These are phyloP conservation scores for Sinella curviseta DNA, from an alignment of 1,140 invertebrate species.

Conservation along the genomic window DNA sequence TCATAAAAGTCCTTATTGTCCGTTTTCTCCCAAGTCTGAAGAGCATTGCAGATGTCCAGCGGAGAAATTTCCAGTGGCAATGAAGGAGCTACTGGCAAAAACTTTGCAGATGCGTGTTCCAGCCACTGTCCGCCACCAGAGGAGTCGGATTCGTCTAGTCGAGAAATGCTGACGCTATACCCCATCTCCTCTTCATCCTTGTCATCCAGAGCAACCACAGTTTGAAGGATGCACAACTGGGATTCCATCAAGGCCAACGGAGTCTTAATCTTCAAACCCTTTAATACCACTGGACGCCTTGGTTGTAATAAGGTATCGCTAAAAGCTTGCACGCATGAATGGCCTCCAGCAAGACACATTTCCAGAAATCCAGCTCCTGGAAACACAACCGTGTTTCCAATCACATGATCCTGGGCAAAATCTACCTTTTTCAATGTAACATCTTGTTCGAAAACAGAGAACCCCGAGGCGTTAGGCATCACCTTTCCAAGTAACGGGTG, in stretches of 20 bases:
- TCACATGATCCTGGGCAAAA: constrained; percentile 34
- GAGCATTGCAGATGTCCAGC: background rate
- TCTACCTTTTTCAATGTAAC: constrained; percentile 7
- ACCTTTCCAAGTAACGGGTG: constrained; percentile 35
- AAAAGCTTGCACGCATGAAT: background rate
- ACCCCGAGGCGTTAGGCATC: constrained; percentile 8
- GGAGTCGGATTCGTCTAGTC: background rate
- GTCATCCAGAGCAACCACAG: background rate
- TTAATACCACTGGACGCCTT: background rate
- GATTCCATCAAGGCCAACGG: constrained; percentile 27
- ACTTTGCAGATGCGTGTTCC: background rate
- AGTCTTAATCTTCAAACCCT: constrained; percentile 30
- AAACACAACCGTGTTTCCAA: constrained; percentile 33
- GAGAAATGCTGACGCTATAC: background rate
- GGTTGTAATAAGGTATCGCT: background rate
- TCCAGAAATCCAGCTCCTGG: constrained; percentile 39
- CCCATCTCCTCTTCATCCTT: background rate
- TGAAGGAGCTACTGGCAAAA: background rate
- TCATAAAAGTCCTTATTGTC: constrained; percentile 27
- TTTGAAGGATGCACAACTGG: background rate
- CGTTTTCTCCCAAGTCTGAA: background rate
- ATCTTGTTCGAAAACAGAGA: constrained; percentile 22
- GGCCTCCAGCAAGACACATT: constrained; percentile 32
- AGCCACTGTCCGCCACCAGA: background rate
- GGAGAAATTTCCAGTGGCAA: background rate